Conservation (phyloP, 2,888 invertebrate genomes). For the Lymantria dispar region DNA sequence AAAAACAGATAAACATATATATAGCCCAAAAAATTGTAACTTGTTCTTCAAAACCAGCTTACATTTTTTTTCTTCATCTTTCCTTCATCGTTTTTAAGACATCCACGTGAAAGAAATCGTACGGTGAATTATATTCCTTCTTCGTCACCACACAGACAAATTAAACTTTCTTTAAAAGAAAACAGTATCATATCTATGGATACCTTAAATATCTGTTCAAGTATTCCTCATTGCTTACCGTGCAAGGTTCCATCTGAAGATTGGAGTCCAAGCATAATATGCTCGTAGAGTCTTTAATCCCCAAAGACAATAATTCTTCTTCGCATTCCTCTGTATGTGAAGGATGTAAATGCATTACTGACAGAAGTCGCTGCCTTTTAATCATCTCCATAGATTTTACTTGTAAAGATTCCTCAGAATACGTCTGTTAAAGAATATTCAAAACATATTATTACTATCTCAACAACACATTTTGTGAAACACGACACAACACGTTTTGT, state of each 20-base stretch:
- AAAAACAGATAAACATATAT: too few relatives aligned
- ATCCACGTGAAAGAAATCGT: too few relatives aligned
- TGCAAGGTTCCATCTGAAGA: conserved; percentile 45
- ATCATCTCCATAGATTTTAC: conserved; percentile 41
- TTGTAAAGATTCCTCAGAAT: conserved; percentile 9
- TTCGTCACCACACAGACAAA: too few relatives aligned
- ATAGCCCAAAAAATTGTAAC: too few relatives aligned
- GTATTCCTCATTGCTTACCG: conserved; percentile 39
- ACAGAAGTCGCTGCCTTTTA: conserved; percentile 43
- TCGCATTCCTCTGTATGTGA: conserved; percentile 43
- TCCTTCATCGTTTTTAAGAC: too few relatives aligned
- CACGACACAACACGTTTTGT: too few relatives aligned
- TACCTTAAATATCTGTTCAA: too few relatives aligned
- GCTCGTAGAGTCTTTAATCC: conserved; percentile 29
- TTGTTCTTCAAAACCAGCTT: too few relatives aligned
- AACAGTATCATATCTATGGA: too few relatives aligned
- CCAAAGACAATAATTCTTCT: conserved; percentile 39
- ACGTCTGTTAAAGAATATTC: background rate
- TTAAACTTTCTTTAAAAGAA: too few relatives aligned
- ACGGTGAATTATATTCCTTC: too few relatives aligned
- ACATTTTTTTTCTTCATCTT: too few relatives aligned
- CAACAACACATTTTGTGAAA: background rate
- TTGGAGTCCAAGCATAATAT: conserved; percentile 60
- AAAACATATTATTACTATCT: background rate
- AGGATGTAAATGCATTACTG: conserved; percentile 58